These are phyloP conservation scores for Heliangelus exortis DNA, from an alignment of 2,797 vertebrate genomes.

Conservation along the genomic window DNA sequence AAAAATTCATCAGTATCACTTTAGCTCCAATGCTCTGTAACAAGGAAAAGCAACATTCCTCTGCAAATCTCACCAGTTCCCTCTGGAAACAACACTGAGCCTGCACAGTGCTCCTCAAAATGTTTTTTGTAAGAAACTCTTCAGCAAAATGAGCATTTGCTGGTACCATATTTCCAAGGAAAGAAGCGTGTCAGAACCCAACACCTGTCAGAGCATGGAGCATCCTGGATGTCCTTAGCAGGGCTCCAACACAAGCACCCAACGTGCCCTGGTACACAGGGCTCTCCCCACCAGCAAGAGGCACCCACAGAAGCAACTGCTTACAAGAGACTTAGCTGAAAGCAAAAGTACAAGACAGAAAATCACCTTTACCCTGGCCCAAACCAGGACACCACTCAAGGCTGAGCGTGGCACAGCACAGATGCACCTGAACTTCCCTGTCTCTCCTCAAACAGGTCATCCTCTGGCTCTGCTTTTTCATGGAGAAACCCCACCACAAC, in stretches of 20 bases:
- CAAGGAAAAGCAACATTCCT: background rate
- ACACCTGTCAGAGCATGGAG: background rate
- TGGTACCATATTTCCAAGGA: background rate
- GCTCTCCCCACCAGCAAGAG: background rate
- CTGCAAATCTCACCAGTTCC: background rate
- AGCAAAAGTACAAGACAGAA: too few species aligned
- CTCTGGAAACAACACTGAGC: background rate
- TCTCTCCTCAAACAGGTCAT: background rate
- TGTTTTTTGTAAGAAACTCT: background rate
- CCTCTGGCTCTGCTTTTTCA: too few species aligned
- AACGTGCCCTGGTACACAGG: fast-evolving
- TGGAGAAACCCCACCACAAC: background rate
- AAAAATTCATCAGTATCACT: background rate
- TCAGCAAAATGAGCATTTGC: background rate
- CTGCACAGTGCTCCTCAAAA: background rate
- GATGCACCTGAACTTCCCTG: background rate
- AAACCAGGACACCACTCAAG: background rate
- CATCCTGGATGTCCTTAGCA: background rate
- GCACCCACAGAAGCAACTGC: background rate
- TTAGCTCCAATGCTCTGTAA: background rate
- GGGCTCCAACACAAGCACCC: background rate
- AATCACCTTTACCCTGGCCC: too few species aligned
- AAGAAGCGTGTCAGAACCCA: background rate
- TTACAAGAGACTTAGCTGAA: too few species aligned
- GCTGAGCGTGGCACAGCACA: background rate